Conservation (phyloP, 2,113 vertebrate species). For the Anser cygnoides region DNA sequence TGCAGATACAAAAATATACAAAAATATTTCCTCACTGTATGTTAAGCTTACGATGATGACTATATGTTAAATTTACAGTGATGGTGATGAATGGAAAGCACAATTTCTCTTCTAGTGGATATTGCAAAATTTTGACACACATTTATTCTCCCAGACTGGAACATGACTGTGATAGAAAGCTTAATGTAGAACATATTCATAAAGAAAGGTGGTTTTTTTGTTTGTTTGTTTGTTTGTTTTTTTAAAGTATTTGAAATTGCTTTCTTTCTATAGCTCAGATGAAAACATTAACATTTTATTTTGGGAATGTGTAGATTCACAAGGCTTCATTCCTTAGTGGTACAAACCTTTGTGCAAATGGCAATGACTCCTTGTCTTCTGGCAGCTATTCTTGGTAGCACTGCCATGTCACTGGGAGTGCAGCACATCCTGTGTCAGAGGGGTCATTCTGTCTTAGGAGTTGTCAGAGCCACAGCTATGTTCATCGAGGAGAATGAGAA, state of each 20-base stretch:
- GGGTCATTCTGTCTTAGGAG: background rate
- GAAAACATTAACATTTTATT: background rate
- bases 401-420: rapidly evolving
- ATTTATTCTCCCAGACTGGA: background rate
- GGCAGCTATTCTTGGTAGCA: rapidly evolving
- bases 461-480: background rate
- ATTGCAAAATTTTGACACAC: background rate
- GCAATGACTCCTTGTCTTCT: background rate
- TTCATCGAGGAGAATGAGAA: background rate
- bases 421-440: background rate
- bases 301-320: background rate
- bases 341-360: background rate
- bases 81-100: background rate
- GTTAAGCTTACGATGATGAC: background rate
- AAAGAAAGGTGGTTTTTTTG: background rate
- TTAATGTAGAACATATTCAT: background rate
- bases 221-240: background rate
- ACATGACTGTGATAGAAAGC: background rate
- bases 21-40: background rate
- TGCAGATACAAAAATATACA: background rate
- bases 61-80: background rate
- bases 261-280: background rate
- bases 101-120: background rate
- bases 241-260: background rate
- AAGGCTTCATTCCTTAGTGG: background rate